Base-by-base conservation (phyloP, 2,888 invertebrate genomes). In the Tyria jacobaeae region DNA sequence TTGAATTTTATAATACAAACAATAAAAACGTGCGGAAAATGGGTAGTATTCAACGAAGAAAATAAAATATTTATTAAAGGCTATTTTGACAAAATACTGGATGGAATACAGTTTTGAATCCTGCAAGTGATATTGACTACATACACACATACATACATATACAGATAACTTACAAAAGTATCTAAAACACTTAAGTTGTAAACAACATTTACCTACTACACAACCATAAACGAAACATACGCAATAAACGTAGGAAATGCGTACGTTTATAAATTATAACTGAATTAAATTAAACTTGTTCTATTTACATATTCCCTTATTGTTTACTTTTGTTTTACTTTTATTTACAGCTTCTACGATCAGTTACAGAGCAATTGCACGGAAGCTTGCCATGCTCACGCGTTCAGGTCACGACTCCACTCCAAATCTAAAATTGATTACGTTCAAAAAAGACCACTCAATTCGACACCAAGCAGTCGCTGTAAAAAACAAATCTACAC, bases 361-460 rank as follows among this genome's bases (percentile, higher is more conserved):
- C 56, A 49, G 65, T 53, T 57, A 15, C 41, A 71, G 66, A 57
- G 78, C 75, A 85, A 83, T 81, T 79, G 85, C 84, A 79, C 87
- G 88, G 88, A 88, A 89, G 89, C 88, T 84, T 73, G 76, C 80
- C 69, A 81, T 79, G 73, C 82, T 86, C 87, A 86, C 85, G 87
- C 85, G 85, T 76, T 79, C 80, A 74, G 83, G 88, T 92, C 92
- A 90, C 90, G 90, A 91, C 82, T 88, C 79, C 85, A 88, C 84
- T 88, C 86, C 88, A 89, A 91, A 91, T 90, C 84, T 87, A 88
- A 91, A 89, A 90, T 89, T 89, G 89, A 90, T 90, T 90, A 89
- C 84, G 78, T 70, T 78, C 78, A 89, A 90, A 88, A 89, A 88
- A 85, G 78, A 80, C 75, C 80, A 82, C 75, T 73, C 71, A 70